A percentile compares a stretch with the other conserved stretches of the same genome.
phyloP scores from a whole-genome alignment of 2,113 vertebrate genomes.

The Mesitornis unicolor region DNA sequence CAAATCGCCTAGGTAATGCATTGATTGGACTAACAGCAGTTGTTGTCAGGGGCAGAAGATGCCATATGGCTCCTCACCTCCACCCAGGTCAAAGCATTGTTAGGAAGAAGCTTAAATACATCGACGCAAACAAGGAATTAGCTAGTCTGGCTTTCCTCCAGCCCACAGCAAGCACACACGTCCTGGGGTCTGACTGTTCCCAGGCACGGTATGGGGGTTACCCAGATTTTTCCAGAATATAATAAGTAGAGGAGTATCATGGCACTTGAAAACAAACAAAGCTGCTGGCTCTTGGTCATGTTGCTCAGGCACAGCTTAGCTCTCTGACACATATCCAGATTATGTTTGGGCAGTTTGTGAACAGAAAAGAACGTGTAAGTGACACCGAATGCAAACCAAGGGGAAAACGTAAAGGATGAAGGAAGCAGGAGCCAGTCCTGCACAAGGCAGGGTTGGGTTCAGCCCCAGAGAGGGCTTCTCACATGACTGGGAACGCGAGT shows the following conservation, averaged over 20 bases:
- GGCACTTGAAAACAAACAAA: slow-evolving; percentile 21
- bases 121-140: not conserved
- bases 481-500: rapidly evolving
- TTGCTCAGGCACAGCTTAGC: not conserved
- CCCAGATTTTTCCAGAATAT: not conserved
- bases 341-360: not conserved
- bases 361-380: not conserved
- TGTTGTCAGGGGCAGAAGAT: not conserved
- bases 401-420: rapidly evolving
- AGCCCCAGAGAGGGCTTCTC: not conserved
- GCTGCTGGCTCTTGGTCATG: not conserved
- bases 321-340: not conserved
- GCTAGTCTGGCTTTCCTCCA: not conserved
- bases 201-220: not conserved
- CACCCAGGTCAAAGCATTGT: slow-evolving; percentile 27
- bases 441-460: rapidly evolving
- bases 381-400: rapidly evolving
- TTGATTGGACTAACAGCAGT: slow-evolving; percentile 4
- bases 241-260: not conserved
- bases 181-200: not conserved
- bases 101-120: not conserved
- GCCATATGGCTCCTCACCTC: slow-evolving; percentile 36
- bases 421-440: not conserved
- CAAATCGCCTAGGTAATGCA: not conserved
- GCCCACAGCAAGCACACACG: rapidly evolving